Evolutionary conservation across 2,888 invertebrate genomes (phyloP), one percentile per base, ranked within the genome.

Genomic region (Caenorhabditis panamensis): DNA sequence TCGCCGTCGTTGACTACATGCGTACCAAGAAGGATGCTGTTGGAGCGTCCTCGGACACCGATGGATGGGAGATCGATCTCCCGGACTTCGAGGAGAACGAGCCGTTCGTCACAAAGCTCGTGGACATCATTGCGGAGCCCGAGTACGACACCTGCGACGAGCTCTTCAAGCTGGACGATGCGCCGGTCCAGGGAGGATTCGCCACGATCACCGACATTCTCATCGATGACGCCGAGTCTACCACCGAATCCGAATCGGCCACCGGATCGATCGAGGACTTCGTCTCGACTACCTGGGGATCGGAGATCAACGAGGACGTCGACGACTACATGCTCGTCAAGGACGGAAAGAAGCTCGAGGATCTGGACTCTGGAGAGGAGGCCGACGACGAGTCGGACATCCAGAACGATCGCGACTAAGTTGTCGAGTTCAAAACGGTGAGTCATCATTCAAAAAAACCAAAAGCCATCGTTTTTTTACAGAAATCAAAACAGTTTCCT

Each of bases 341-440:
- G 24, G 13, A n/a, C 22, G 24, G 22, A 11, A 24, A 49, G 24
- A 9, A 51, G 4, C 16, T 31, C 53, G 51, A 66, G 24, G 11
- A 51, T 11, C 16, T 31, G 36, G 51, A 66, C 5, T 54, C 64
- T 4, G 64, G 54, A 54, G 37, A 67, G 8, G 66, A 67, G 0
- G 56, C 9, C n/a, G 66, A 67, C 28, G 54, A 66, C n/a, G 54
- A 41, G 13, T n/a, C 20, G 13, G 26, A 26, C 1, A 31, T n/a
- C 2, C n/a, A 56, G 18, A 18, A 62, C 26, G 41, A 41, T 20
- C 37, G 18, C 2, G 16, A 37, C 2, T 31, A 36, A 11, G 37
- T 20, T 24, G 13, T 41, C 13, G 41, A 41, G 11, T 11, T 41
- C 41, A 31, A 31, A n/a, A n/a, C n/a, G n/a, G 31, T 31, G 31